Conservation (phyloP, 2,113 vertebrate genomes). For the Xenus cinereus region DNA sequence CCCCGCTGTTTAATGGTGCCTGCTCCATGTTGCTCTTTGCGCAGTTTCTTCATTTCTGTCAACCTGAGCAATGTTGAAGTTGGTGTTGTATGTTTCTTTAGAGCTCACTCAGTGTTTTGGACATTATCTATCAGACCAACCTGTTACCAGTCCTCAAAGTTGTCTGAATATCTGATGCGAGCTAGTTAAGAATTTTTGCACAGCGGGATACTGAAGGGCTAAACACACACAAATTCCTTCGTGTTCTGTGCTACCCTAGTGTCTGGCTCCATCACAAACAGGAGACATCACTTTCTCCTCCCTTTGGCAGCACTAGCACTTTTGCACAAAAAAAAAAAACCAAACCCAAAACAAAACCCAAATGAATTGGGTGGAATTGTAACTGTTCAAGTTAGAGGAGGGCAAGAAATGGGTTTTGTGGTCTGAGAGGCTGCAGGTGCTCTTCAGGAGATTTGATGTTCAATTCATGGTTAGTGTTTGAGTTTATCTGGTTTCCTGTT, state of each 20-base stretch:
- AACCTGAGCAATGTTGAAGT: background rate
- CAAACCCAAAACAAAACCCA: background rate
- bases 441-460: background rate
- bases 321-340: background rate
- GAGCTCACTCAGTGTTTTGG: background rate
- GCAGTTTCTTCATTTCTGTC: background rate
- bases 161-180: background rate
- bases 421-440: background rate
- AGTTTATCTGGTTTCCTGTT: background rate
- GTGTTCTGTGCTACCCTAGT: background rate
- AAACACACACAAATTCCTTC: background rate
- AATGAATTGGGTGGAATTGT: background rate
- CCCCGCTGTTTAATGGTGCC: accelerated
- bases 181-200: background rate
- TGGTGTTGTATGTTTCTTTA: background rate
- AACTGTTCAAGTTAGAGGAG: background rate
- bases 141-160: background rate
- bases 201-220: background rate
- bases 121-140: background rate
- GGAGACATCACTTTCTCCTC: background rate
- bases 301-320: background rate
- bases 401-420: background rate
- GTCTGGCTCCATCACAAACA: background rate
- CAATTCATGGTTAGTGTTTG: background rate
- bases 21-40: background rate